Percentiles rank a stretch among this genome's conserved stretches.
phyloP scores from a whole-genome alignment of 1,140 invertebrate species.

The Drosophila kanapiae region DNA sequence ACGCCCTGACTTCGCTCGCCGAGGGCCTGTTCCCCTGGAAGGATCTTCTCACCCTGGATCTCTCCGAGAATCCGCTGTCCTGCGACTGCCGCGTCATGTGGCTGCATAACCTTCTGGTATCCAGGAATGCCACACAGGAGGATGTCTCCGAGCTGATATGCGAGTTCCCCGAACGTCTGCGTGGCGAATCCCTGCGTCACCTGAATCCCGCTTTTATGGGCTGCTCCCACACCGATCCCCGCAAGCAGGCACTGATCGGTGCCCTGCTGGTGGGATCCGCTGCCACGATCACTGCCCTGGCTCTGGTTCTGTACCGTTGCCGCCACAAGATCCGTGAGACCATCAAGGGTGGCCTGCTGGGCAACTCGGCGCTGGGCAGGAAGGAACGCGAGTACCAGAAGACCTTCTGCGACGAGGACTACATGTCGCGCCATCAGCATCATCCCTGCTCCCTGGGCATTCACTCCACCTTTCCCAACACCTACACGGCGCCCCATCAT shows the following conservation, averaged over 20 bases:
- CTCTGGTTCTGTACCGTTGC: conserved; percentile 91
- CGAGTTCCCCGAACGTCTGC: conserved; percentile 89
- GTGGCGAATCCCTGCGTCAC: conserved; percentile 89
- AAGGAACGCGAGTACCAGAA: conserved; percentile 96
- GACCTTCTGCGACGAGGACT: conserved; percentile 94
- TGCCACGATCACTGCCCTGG: conserved; percentile 89
- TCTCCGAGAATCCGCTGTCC: conserved; percentile 92
- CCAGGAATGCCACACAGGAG: conserved; percentile 89
- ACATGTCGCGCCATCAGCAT: conserved; percentile 89
- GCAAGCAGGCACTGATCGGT: conserved; percentile 92
- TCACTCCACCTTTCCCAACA: conserved; percentile 86
- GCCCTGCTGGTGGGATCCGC: conserved; percentile 90
- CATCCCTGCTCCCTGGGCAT: conserved; percentile 87
- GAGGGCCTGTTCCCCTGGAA: conserved; percentile 92
- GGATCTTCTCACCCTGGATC: conserved; percentile 90
- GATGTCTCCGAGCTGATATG: conserved; percentile 88
- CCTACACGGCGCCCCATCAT: conserved; percentile 85
- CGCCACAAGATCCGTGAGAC: conserved; percentile 92
- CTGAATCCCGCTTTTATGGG: conserved; percentile 92
- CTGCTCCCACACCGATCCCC: conserved; percentile 90
- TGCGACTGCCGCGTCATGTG: conserved; percentile 93
- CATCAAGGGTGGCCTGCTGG: conserved; percentile 92
- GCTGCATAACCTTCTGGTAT: conserved; percentile 91
- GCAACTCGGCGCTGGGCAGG: conserved; percentile 90
- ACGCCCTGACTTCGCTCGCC: conserved; percentile 90